Base-by-base conservation (phyloP, 2,888 invertebrate genomes). In the Parnassius smintheus region DNA sequence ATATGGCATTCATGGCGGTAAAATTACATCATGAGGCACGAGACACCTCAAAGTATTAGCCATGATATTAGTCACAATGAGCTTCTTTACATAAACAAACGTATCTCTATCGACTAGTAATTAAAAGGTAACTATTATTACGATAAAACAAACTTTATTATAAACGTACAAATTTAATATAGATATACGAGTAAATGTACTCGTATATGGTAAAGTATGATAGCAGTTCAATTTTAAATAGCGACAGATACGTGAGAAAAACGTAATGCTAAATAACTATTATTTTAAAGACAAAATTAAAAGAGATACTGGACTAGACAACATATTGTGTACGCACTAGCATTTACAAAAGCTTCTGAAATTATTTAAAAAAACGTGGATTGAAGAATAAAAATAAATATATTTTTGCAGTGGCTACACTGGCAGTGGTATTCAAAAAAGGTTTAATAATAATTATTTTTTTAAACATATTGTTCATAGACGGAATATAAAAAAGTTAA, bases 81-180 rank as follows among this genome's bases (percentile, higher is more conserved):
- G 41, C 42, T 41, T 51, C 42, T 9, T 50, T 55, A 49, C 44
- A 13, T 49, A 49, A 46, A 46, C n/a, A 50, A 41, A 45, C 44
- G 11, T 54, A 62, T 25, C 2, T 50, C 81, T 85, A 86, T 81
- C 81, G 90, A 90, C 90, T 90, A 90, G 90, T 78, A 73, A 71
- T 78, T 80, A 77, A 76, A 80, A 72, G 89, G 88, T 89, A 88
- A 89, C 88, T 78, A 77, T 72, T 66, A 68, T 72, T 72, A 75
- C 75, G 76, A 80, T 76, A 82, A 81, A 76, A 78, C 70, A 68
- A 71, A 72, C 70, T 73, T 69, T 68, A 64, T 53, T 35, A 56
- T 22, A 54, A 48, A 50, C 35, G 9, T 41, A 3, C 25, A 25
- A 25, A 25, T 25, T 25, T 25, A 25, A 25, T 25, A 7, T 25